Percentiles rank a stretch among this genome's conserved stretches.
These are phyloP conservation scores for Drosophila tanythrix DNA, from an alignment of 2,888 invertebrate genomes.

Conservation along the genomic window DNA sequence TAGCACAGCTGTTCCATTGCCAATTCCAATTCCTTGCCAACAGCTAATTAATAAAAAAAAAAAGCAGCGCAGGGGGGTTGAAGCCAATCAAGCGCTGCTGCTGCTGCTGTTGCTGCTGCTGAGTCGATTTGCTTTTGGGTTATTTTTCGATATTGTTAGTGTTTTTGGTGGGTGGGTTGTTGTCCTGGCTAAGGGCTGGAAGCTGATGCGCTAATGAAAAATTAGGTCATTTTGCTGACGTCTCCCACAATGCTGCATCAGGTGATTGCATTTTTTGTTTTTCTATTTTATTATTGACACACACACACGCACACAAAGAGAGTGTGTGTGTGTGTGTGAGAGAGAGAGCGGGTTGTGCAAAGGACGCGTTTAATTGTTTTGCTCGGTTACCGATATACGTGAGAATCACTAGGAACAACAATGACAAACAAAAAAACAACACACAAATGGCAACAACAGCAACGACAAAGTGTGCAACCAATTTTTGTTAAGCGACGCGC, in stretches of 20 bases:
- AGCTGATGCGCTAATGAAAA: constrained; percentile 25
- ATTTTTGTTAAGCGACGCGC: constrained; percentile 56
- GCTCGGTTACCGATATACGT: not conserved
- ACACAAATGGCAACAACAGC: constrained; percentile 10
- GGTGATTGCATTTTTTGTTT: constrained; percentile 34
- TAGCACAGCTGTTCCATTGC: constrained; percentile 79
- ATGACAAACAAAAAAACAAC: constrained; percentile 5
- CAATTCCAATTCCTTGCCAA: not conserved
- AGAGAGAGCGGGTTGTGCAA: not conserved
- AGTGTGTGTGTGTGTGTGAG: not conserved
- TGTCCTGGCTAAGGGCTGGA: constrained; percentile 49
- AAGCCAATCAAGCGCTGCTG: constrained; percentile 23
- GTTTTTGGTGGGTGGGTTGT: constrained; percentile 28
- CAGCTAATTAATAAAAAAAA: constrained; percentile 14
- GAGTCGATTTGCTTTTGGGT: not conserved
- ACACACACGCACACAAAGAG: not conserved
- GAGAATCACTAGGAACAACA: not conserved
- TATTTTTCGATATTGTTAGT: not conserved
- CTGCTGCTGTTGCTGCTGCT: not conserved
- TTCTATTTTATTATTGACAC: constrained; percentile 9
- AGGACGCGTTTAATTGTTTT: constrained; percentile 8
- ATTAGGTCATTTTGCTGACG: constrained; percentile 68
- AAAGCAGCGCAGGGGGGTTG: not conserved
- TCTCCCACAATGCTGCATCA: constrained; percentile 46
- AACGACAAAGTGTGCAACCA: not conserved